Conservation (phyloP, 2,797 vertebrate species). For the Podarcis lilfordi region DNA sequence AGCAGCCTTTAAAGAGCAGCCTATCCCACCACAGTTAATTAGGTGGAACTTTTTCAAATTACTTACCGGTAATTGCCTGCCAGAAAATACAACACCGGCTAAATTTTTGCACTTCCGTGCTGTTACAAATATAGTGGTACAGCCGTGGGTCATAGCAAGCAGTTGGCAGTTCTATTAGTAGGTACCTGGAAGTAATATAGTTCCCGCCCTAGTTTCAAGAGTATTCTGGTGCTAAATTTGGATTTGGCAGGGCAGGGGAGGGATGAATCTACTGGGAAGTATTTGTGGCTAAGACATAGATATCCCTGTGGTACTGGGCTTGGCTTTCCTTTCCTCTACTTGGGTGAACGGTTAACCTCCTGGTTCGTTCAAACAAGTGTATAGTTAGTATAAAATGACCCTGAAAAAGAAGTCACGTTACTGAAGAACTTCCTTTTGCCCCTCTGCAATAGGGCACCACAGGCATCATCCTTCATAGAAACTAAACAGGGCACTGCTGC, state of each 20-base stretch:
- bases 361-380: neutral
- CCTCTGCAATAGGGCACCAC: neutral
- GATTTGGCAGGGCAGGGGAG: too few species aligned
- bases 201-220: neutral
- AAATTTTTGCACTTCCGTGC: neutral
- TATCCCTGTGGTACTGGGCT: neutral
- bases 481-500: neutral
- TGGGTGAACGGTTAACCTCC: neutral
- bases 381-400: neutral
- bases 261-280: neutral
- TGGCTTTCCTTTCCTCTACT: neutral
- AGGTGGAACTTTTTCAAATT: neutral
- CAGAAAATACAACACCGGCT: neutral
- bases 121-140: neutral
- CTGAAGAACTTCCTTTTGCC: neutral
- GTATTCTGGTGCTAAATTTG: neutral
- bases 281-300: neutral
- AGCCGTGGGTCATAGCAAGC: neutral
- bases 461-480: neutral
- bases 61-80: neutral
- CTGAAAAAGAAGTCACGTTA: neutral
- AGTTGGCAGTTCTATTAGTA: neutral
- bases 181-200: neutral
- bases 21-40: neutral
- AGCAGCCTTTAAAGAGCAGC: neutral